Percentiles rank a stretch among this genome's conserved stretches.
Conservation (phyloP, 2,888 invertebrate species). For the Sarcophaga caerulescens region DNA sequence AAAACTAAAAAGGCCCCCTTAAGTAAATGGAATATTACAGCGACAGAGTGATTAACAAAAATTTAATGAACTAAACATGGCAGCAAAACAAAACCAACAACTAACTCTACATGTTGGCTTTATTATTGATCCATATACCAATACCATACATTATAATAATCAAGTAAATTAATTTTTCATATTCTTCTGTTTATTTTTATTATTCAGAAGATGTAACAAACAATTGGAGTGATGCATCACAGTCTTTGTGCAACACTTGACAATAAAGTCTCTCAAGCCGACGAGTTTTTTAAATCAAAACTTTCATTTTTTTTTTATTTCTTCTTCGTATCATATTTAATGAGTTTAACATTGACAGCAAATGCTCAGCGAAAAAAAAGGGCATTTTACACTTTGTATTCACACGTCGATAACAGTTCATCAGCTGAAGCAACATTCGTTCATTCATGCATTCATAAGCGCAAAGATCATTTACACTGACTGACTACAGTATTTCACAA, state of each 20-base stretch:
- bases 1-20: background rate
- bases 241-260: conserved; percentile 49
- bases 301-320: conserved; percentile 31
- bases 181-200: conserved; percentile 19
- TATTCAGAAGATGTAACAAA: background rate
- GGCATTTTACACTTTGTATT: conserved; percentile 26
- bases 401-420: conserved; percentile 72
- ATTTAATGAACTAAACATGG: conserved; percentile 65
- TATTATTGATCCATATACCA: no score
- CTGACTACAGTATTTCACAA: background rate
- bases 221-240: conserved; percentile 1
- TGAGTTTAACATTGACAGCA: conserved; percentile 62
- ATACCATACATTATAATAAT: conserved; percentile 29
- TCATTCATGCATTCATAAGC: conserved; percentile 25
- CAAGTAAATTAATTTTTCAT: conserved; percentile 62
- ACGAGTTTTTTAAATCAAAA: conserved; percentile 13
- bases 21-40: no score
- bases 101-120: background rate
- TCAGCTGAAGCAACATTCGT: conserved; percentile 41
- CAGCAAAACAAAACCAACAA: background rate
- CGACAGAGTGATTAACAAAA: conserved; percentile 41
- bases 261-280: conserved; percentile 14
- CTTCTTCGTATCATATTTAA: conserved; percentile 32
- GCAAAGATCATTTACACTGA: background rate
- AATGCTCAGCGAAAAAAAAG: background rate